These are phyloP conservation scores for Ctenosaura bakeri DNA, from an alignment of 2,797 vertebrate genomes.

Conservation along the genomic window DNA sequence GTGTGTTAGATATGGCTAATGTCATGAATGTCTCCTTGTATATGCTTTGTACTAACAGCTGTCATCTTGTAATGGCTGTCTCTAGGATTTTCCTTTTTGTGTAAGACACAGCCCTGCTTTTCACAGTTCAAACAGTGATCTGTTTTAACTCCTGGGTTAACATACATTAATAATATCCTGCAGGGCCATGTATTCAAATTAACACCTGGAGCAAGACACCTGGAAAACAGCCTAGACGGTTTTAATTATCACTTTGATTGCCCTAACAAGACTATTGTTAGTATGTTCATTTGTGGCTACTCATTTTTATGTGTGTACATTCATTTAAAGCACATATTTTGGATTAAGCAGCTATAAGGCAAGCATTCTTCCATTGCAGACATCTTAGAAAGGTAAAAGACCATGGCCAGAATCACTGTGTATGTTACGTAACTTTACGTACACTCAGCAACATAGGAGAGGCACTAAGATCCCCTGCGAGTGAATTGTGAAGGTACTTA, in stretches of 20 bases:
- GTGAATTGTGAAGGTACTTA: too few relatives aligned
- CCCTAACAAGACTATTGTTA: neutral
- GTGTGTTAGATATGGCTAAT: neutral
- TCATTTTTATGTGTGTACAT: neutral
- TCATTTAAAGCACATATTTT: neutral
- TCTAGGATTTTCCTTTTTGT: neutral
- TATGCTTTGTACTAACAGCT: conserved; percentile 10
- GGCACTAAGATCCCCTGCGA: too few relatives aligned
- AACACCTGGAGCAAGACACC: neutral
- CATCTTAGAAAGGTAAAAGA: too few relatives aligned
- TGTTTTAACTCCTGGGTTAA: neutral
- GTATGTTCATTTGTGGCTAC: neutral
- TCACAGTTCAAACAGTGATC: neutral
- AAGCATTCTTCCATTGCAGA: too few relatives aligned
- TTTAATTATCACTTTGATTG: conserved; percentile 18
- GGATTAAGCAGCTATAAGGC: neutral
- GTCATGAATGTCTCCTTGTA: neutral
- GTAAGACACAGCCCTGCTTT: neutral
- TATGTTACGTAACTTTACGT: too few relatives aligned
- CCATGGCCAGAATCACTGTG: too few relatives aligned
- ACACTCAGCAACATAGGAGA: too few relatives aligned
- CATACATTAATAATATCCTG: neutral
- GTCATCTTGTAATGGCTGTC: neutral
- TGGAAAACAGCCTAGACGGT: neutral
- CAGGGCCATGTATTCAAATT: neutral